A percentile compares a stretch with the other conserved stretches of the same genome.
Conservation (phyloP, 2,888 invertebrate species). For the Callosobruchus maculatus region DNA sequence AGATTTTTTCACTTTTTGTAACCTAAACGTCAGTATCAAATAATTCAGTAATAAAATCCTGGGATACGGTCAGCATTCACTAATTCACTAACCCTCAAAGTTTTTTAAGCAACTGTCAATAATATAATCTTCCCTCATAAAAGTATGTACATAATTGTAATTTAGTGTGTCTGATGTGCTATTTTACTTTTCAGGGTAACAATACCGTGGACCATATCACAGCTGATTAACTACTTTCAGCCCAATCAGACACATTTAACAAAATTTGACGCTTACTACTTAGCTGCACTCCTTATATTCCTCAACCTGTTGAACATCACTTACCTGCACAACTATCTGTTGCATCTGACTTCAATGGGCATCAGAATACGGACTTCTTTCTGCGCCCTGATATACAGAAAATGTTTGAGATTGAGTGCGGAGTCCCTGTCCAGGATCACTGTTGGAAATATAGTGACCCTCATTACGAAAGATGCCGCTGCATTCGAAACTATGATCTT, state of each 20-base stretch:
- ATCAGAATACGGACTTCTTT: slow-evolving; percentile 74
- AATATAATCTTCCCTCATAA: too few relatives aligned
- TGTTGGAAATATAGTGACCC: slow-evolving; percentile 70
- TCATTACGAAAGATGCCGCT: slow-evolving; percentile 88
- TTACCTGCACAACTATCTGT: slow-evolving; percentile 69
- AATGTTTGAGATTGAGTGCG: slow-evolving; percentile 43
- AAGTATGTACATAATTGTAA: too few relatives aligned
- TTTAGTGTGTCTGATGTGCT: too few relatives aligned
- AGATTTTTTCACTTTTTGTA: too few relatives aligned
- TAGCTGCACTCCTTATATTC: slow-evolving; percentile 66
- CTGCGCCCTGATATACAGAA: slow-evolving; percentile 73
- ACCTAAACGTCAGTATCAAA: too few relatives aligned
- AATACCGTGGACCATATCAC: slow-evolving; percentile 28
- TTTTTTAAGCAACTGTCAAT: too few relatives aligned
- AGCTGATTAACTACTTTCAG: slow-evolving; percentile 29
- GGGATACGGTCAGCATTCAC: too few relatives aligned
- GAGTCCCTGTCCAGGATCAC: slow-evolving; percentile 68
- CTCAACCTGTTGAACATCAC: slow-evolving; percentile 70
- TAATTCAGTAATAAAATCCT: too few relatives aligned
- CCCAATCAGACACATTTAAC: slow-evolving; percentile 26
- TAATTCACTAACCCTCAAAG: too few relatives aligned
- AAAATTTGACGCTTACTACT: slow-evolving; percentile 59
- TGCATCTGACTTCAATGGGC: slow-evolving; percentile 60
- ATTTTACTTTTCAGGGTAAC: slow-evolving; percentile 25
- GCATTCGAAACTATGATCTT: slow-evolving; percentile 83